Evolutionary conservation across 2,888 invertebrate species (phyloP).

Genomic region (Norana najaformis): DNA sequence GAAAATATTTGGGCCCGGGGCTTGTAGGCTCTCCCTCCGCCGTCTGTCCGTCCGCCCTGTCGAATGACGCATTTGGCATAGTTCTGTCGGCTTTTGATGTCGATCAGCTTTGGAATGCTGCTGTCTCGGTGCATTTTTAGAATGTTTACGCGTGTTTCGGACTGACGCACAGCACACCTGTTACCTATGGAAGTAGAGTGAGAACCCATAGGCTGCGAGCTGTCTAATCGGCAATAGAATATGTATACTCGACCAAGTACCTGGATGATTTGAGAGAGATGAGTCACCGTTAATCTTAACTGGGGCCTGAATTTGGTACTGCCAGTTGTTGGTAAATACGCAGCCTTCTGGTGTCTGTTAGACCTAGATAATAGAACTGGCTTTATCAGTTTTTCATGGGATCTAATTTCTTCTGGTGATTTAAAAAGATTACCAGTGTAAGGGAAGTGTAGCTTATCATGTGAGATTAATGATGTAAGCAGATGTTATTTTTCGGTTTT

Average conservation of each 20-base stretch:
- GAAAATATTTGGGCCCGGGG: conserved; percentile 1
- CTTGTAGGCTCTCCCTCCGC: background rate
- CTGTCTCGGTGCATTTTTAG: conserved; percentile 17
- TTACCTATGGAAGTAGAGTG: conserved; percentile 13
- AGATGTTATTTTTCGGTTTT: background rate
- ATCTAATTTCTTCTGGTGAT: no score
- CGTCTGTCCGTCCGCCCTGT: conserved; percentile 7
- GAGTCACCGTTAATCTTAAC: background rate
- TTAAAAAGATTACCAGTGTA: background rate
- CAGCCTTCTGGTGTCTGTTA: background rate
- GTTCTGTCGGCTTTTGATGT: background rate
- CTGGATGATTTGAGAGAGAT: background rate
- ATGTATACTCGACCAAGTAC: background rate
- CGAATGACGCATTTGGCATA: conserved; percentile 23
- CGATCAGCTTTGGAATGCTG: conserved; percentile 8
- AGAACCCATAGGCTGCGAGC: background rate
- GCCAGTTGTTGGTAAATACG: conserved; percentile 1
- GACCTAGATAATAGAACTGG: background rate
- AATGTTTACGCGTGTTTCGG: conserved; percentile 13
- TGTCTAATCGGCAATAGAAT: background rate
- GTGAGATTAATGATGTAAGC: background rate
- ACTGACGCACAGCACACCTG: background rate
- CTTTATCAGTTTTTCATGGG: background rate
- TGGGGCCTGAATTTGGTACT: background rate
- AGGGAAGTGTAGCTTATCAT: background rate